Evolutionary conservation across 2,113 vertebrate species (phyloP).

Genomic region (Atlantisia rogersi): DNA sequence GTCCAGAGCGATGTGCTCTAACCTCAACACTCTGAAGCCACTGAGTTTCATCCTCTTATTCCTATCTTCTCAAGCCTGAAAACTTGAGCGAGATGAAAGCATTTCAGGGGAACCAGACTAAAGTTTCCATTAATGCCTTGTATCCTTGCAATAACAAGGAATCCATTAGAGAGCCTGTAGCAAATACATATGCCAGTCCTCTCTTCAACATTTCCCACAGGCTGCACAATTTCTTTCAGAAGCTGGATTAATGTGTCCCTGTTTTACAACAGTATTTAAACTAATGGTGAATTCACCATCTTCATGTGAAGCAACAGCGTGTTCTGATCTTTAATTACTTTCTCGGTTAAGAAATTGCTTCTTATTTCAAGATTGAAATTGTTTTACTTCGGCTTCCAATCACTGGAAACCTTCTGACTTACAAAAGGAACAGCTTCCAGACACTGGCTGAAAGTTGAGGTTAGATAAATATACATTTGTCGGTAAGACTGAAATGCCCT

Average conservation of each 20-base stretch:
- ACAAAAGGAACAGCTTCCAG: constrained; percentile 20
- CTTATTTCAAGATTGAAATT: background rate
- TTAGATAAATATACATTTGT: constrained; percentile 52
- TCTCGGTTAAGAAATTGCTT: background rate
- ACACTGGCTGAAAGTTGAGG: constrained; percentile 12
- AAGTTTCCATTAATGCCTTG: constrained; percentile 22
- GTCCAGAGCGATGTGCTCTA: background rate
- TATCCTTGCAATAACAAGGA: constrained; percentile 30
- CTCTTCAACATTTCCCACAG: background rate
- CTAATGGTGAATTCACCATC: background rate
- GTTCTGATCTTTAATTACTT: background rate
- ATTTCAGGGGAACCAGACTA: constrained; percentile 4
- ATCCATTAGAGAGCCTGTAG: constrained; percentile 19
- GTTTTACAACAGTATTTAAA: constrained; percentile 1
- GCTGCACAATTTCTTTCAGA: background rate
- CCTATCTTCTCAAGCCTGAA: background rate
- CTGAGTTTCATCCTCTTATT: background rate
- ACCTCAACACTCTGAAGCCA: background rate
- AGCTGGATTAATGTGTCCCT: background rate
- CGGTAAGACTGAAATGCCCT: constrained; percentile 23
- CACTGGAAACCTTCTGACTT: background rate
- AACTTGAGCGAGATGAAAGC: constrained; percentile 35
- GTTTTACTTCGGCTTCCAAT: constrained; percentile 32
- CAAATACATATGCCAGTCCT: background rate
- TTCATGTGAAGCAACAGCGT: background rate